Base-by-base conservation (phyloP, 2,888 invertebrate species). In the Aphidius colemani region DNA sequence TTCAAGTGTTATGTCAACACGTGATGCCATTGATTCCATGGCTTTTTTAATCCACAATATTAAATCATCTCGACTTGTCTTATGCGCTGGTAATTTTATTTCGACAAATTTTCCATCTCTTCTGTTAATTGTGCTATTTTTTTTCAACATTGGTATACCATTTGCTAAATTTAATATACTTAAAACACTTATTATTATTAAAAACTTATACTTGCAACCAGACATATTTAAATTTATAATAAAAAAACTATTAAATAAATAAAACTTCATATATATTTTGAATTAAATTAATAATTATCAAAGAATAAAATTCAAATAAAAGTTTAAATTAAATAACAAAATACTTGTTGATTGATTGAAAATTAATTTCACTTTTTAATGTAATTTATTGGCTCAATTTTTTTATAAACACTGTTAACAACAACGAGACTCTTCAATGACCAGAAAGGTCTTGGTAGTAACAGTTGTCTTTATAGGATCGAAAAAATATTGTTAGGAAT, bases 11-110 rank as follows among this genome's bases (percentile, higher is more conserved):
- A 80, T 75, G 46, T 82, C 82, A 13, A 81, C 74, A 11, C 69
- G 75, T 5, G 82, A 78, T 0, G 82, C 77, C 79, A 82, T 79
- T 43, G 79, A 61, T 6, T 75, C 67, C 74, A 80, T 77, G 0
- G 79, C 80, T 51, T 80, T 80, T 11, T 71, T 77, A 2, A 78
- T 76, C 79, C 79, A 80, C 2, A 74, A 70, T 1, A 81, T 66
- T 1, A 82, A 51, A 44, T 82, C 81, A 2, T 80, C 78, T 49
- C 72, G 74, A 11, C 70, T 71, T 1, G 75, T 69, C 7, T 78
- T 71, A 49, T 77, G 77, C 2, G 76, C 55, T 0, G 78, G 79
- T 9, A 78, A 53, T 2, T 77, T 73, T 4, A 81, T 70, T 63
- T 79, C 80, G 1, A 81, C 61, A 11, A 74, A 67, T 8, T 70